A percentile compares a stretch with the other conserved stretches of the same genome.
Conservation (phyloP, 2,797 vertebrate genomes). For the Danio albolineatus region DNA sequence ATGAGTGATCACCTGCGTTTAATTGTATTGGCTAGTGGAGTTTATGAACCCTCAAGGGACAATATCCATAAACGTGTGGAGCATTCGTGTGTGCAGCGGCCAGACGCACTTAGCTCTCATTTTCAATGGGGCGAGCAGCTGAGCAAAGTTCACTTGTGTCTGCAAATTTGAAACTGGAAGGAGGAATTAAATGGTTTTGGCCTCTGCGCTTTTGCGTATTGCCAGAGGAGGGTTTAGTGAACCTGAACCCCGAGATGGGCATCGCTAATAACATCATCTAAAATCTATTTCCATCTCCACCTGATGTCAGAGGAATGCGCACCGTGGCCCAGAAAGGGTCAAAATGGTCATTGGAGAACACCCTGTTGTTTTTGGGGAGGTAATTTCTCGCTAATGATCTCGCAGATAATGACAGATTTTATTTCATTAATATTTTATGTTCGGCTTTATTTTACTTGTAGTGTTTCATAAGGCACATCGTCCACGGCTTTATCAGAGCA, state of each 20-base stretch:
- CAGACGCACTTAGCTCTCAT: slow-evolving; percentile 59
- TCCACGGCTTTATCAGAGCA: slow-evolving; percentile 64
- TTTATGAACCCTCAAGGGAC: slow-evolving; percentile 62
- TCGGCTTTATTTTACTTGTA: slow-evolving; percentile 61
- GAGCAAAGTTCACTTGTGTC: slow-evolving; percentile 65
- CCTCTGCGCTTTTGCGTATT: slow-evolving; percentile 61
- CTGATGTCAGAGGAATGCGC: slow-evolving; percentile 31
- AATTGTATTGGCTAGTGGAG: slow-evolving; percentile 72
- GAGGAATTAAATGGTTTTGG: slow-evolving; percentile 63
- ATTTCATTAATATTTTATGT: slow-evolving; percentile 45
- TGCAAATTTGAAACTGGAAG: slow-evolving; percentile 63
- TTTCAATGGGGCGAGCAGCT: slow-evolving; percentile 58
- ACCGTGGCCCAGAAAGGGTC: slow-evolving; percentile 30
- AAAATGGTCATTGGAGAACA: slow-evolving; percentile 18
- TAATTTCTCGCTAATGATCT: slow-evolving; percentile 29
- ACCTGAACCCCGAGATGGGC: slow-evolving; percentile 53
- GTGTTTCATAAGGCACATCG: slow-evolving; percentile 63
- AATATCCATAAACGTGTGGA: slow-evolving; percentile 68
- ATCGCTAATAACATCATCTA: slow-evolving; percentile 43
- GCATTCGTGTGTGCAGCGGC: slow-evolving; percentile 64
- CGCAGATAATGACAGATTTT: slow-evolving; percentile 36
- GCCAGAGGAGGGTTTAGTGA: slow-evolving; percentile 58
- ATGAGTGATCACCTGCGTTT: slow-evolving; percentile 78
- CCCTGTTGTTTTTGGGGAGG: slow-evolving; percentile 9
- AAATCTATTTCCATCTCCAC: slow-evolving; percentile 46